Base-by-base conservation (phyloP, 2,113 vertebrate genomes). In the Callipepla squamata region DNA sequence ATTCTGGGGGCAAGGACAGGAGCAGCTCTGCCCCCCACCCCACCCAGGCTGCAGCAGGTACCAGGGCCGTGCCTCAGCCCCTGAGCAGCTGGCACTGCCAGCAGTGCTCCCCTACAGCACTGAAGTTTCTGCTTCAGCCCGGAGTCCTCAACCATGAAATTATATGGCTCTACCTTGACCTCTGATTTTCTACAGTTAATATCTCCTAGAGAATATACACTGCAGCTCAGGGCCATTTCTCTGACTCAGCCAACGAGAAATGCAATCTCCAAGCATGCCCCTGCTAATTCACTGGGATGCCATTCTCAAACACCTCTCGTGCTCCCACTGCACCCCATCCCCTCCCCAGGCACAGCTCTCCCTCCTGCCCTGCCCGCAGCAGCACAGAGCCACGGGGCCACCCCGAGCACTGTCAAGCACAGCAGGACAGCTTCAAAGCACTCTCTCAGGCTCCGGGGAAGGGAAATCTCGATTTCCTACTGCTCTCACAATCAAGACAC, bases 91-190 rank as follows among this genome's bases (percentile, higher is more conserved):
- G 0, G 1, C 20, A 2, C 5, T 44, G 63, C 34, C 5, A 1
- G 42, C 6, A 15, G 32, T 45, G 77, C 94, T 94, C 90, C 85
- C 89, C 91, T 65, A 6, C 76, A 85, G 80, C 90, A 74, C 78
- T 63, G 21, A 95, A 69, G 91, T 36, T 76, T 45, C 84, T 87
- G 40, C 90, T 68, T 68, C 70, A 83, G 92, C 85, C 93, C 77
- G 36, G 96, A 59, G 79, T 91, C 93, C 88, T 96, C 97, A 96
- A 38, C 95, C 96, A 93, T 96, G 96, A 97, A 95, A 97, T 96
- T 94, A 63, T 89, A 76, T 92, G 94, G 86, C 95, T 94, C 85
- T 92, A 1, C 58, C 55, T 93, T 94, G 96, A 97, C 96, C 96
- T 96, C 81, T 42, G 87, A 36, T 89, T 96, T 95, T 93, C 83